A percentile compares a stretch with the other conserved stretches of the same genome.
phyloP scores from a whole-genome alignment of 2,113 vertebrate genomes.

The Forbesichthys agassizii region DNA sequence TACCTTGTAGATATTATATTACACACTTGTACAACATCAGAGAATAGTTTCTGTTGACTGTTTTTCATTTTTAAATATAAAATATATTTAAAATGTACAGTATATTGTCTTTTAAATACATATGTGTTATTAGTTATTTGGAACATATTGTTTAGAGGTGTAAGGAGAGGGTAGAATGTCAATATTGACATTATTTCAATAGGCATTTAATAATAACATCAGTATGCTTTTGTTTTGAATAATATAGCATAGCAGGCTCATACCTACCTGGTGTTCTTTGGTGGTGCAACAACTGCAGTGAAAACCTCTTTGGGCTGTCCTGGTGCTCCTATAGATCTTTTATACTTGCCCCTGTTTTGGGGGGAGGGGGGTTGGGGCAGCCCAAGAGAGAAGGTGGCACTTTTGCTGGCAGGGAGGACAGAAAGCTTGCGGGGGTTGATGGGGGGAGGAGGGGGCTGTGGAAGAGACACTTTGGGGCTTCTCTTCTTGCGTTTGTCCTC shows the following conservation, averaged over 20 bases:
- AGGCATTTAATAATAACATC: too few species aligned
- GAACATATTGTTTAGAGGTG: too few species aligned
- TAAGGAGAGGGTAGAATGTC: background rate
- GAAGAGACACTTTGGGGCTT: constrained; percentile 86
- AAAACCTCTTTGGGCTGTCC: constrained; percentile 75
- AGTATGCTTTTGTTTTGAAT: too few species aligned
- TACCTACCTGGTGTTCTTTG: constrained; percentile 73
- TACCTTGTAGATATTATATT: too few species aligned
- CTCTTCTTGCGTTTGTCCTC: constrained; percentile 92
- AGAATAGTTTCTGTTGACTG: too few species aligned
- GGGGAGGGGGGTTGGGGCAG: constrained; percentile 90
- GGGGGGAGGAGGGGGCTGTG: constrained; percentile 79
- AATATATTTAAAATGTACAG: too few species aligned
- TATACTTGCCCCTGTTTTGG: constrained; percentile 86
- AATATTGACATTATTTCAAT: too few species aligned
- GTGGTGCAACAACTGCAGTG: constrained; percentile 64
- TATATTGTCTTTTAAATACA: too few species aligned
- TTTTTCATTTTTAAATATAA: too few species aligned
- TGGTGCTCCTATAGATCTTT: constrained; percentile 80
- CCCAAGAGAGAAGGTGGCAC: constrained; percentile 86
- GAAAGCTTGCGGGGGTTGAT: constrained; percentile 83
- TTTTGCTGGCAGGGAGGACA: constrained; percentile 87
- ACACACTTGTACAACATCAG: too few species aligned
- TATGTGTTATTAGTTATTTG: too few species aligned
- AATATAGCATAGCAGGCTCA: background rate